A percentile compares a stretch with the other conserved stretches of the same genome.
phyloP scores from a whole-genome alignment of 1,140 invertebrate species.

The Dryas iulia region DNA sequence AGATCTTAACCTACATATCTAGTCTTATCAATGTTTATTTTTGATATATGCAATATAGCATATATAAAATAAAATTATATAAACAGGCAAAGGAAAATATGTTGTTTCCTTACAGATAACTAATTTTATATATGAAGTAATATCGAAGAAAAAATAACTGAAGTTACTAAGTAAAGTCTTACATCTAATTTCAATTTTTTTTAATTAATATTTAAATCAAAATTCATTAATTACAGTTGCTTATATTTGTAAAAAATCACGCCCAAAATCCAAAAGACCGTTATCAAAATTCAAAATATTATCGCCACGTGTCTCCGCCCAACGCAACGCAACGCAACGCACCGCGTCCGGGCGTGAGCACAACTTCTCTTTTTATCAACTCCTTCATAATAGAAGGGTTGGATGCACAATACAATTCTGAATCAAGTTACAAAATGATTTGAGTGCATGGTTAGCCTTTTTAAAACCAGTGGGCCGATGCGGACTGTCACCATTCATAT shows the following conservation, averaged over 20 bases:
- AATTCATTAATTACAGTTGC: not conserved
- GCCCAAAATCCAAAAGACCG: conserved; percentile 14
- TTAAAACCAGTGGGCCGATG: conserved; percentile 62
- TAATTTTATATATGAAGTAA: no score
- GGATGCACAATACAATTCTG: conserved; percentile 55
- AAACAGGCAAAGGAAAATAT: no score
- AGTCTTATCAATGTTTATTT: no score
- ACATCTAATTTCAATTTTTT: no score
- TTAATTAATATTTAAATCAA: not conserved
- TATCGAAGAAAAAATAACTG: no score
- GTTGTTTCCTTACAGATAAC: no score
- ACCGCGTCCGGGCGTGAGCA: conserved; percentile 39
- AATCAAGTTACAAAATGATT: conserved; percentile 72
- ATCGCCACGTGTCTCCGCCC: conserved; percentile 52
- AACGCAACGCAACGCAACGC: conserved; percentile 30
- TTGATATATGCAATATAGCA: no score
- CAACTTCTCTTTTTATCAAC: conserved; percentile 45
- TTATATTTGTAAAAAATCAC: not conserved
- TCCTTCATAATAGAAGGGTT: conserved; percentile 48
- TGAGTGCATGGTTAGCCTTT: conserved; percentile 52
- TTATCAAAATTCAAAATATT: conserved; percentile 52
- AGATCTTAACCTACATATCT: no score
- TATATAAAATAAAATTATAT: no score
- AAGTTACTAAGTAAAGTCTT: no score
- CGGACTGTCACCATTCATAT: conserved; percentile 63